Base-by-base conservation (phyloP, 1,140 invertebrate genomes). In the Harlomillsia oculata region DNA sequence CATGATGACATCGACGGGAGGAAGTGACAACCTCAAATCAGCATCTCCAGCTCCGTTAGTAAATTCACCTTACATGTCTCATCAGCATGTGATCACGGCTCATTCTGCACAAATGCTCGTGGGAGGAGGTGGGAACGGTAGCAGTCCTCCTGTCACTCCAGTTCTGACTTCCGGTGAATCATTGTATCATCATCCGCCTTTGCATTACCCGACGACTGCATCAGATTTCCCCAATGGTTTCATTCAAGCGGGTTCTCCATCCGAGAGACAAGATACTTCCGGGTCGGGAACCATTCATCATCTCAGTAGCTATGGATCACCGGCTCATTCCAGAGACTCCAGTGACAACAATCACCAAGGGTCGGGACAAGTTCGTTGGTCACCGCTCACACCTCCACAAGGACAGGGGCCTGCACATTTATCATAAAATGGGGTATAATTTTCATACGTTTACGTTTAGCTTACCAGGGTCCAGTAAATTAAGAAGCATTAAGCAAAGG, bases 381-480 rank as follows among this genome's bases (percentile, higher is more conserved):
- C 60, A 18, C 60, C 60, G 2, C 56, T 62, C 5, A 62, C 60
- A 18, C 60, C 60, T 3, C 60, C 60, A 16, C 55, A 52, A 49
- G 20, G 23, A 43, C 23, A 40, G 2, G 18, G 34, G n/a, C 13
- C 49, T 39, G 9, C 21, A 5, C 49, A 51, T 51, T 51, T 51
- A 25, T 18, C 49, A 37, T 51, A 20, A 50, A 16, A 14, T 11
- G 11, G 8, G 28, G n/a, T n/a, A n/a, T n/a, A n/a, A n/a, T n/a
- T 21, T 8, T n/a, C 21, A 41, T 41, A 8, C 16, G 21, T 41
- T 8, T 34, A 34, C 30, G 30, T 34, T n/a, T n/a, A n/a, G n/a
- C n/a, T n/a, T n/a, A n/a, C n/a, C n/a, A n/a, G n/a, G n/a, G n/a
- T n/a, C n/a, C n/a, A n/a, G n/a, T n/a, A n/a, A n/a, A n/a, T n/a